Evolutionary conservation across 2,888 invertebrate genomes (phyloP).

Genomic region (Acrocera orbiculus): DNA sequence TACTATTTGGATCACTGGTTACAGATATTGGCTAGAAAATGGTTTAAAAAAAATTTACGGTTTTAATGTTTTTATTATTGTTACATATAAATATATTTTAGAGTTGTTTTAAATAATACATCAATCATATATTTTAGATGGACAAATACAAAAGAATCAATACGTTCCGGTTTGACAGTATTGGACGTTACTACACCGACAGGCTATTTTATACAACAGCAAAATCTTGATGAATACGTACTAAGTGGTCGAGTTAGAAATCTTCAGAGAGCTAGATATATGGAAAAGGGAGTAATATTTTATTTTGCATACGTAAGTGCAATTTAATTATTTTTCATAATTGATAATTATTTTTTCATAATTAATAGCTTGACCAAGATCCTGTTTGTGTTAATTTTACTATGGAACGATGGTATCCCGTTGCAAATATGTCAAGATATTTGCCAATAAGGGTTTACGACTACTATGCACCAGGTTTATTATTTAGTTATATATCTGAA

Average conservation of each 20-base stretch:
- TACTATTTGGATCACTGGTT: no score
- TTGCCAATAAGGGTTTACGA: slow-evolving; percentile 82
- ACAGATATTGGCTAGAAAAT: no score
- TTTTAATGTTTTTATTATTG: neutral
- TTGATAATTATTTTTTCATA: slow-evolving; percentile 5
- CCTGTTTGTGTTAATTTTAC: slow-evolving; percentile 84
- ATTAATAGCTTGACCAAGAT: slow-evolving; percentile 55
- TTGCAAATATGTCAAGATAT: slow-evolving; percentile 90
- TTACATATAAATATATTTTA: slow-evolving; percentile 1
- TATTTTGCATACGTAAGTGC: slow-evolving; percentile 81
- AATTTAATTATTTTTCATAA: neutral
- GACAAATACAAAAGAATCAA: slow-evolving; percentile 58
- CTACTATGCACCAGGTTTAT: slow-evolving; percentile 66
- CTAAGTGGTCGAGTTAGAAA: slow-evolving; percentile 58
- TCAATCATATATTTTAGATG: slow-evolving; percentile 44
- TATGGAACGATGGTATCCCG: slow-evolving; percentile 87
- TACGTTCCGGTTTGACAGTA: slow-evolving; percentile 74
- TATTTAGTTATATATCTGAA: neutral
- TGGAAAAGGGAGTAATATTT: slow-evolving; percentile 67
- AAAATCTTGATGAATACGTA: slow-evolving; percentile 72
- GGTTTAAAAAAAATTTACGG: neutral
- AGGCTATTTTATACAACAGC: slow-evolving; percentile 81
- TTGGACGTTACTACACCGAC: slow-evolving; percentile 76
- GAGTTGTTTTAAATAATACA: no score
- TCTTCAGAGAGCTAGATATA: slow-evolving; percentile 69